phyloP scores from a whole-genome alignment of 2,888 invertebrate genomes.

The Nephrotoma guestfalica region DNA sequence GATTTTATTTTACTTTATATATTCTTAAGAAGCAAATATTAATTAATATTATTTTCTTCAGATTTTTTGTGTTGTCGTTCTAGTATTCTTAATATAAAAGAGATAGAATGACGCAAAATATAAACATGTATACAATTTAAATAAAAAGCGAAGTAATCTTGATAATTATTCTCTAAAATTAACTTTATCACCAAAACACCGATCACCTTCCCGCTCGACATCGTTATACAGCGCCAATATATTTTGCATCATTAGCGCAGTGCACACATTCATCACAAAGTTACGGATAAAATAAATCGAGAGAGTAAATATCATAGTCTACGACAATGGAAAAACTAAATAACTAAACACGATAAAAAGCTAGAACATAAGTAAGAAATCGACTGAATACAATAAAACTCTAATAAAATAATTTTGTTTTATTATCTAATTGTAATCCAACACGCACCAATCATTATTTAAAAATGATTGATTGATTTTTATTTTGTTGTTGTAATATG shows the following conservation, averaged over 20 bases:
- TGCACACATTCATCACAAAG: too few species aligned
- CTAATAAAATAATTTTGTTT: not conserved
- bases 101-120: not conserved
- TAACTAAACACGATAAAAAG: not conserved
- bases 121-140: not conserved
- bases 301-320: too few species aligned
- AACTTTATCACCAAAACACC: not conserved
- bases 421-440: not conserved
- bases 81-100: not conserved
- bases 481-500: not conserved
- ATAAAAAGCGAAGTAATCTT: not conserved
- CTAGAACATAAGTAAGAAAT: not conserved
- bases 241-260: too few species aligned
- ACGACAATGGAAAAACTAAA: not conserved
- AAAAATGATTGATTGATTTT: not conserved
- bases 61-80: not conserved
- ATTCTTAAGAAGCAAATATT: not conserved
- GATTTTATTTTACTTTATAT: not conserved
- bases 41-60: not conserved
- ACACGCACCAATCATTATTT: not conserved
- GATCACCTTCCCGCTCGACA: not conserved
- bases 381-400: not conserved
- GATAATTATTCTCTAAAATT: not conserved
- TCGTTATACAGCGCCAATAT: too few species aligned
- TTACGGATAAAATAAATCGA: too few species aligned